Conservation (phyloP, 2,113 vertebrate genomes). For the Capreolus pygargus region DNA sequence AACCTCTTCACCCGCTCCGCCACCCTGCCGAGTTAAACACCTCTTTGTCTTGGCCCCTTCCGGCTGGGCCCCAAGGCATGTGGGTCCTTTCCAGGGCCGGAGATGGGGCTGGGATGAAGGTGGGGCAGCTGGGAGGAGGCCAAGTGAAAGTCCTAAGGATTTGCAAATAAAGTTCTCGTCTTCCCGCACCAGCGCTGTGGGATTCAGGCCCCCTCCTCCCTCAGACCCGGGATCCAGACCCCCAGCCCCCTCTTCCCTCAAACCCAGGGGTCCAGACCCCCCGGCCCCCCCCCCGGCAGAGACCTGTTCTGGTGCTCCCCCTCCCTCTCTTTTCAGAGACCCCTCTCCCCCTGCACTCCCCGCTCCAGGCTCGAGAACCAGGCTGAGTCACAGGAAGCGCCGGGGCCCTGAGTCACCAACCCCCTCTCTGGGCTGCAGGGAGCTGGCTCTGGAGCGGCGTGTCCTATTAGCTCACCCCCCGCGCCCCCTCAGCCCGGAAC, state of each 20-base stretch:
- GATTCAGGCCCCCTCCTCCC: background rate
- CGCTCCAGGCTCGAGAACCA: background rate
- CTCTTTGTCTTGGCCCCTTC: constrained; percentile 70
- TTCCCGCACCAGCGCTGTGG: background rate
- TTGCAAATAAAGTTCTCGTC: background rate
- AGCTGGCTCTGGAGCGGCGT: background rate
- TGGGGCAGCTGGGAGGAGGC: constrained; percentile 47
- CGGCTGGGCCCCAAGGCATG: constrained; percentile 43
- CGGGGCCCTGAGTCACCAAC: constrained; percentile 62
- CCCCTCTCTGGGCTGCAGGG: constrained; percentile 41
- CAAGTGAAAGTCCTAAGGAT: constrained; percentile 26
- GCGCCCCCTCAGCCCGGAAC: background rate
- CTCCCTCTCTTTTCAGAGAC: background rate
- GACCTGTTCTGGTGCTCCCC: background rate
- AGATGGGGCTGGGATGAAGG: constrained; percentile 48
- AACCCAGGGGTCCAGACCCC: background rate
- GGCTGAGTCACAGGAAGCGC: constrained; percentile 69
- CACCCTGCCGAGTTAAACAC: constrained; percentile 58
- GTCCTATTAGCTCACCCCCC: background rate
- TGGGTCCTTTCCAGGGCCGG: constrained; percentile 69
- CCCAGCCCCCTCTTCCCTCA: background rate
- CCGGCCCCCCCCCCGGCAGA: background rate
- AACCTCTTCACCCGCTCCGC: constrained; percentile 27
- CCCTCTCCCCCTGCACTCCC: background rate
- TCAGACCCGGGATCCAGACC: background rate